Conservation (phyloP, 2,797 vertebrate species). For the Trichosurus vulpecula region DNA sequence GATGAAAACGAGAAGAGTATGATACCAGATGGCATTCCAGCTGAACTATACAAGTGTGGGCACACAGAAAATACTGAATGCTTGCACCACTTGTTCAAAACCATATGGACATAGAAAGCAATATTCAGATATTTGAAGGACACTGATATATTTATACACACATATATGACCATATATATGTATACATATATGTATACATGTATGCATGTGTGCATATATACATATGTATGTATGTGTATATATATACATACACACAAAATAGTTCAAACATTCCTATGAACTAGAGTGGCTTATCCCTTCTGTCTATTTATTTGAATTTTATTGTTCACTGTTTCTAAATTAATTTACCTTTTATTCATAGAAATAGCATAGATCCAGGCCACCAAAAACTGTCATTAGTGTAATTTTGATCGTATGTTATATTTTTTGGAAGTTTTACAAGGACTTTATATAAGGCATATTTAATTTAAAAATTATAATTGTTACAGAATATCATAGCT, state of each 20-base stretch:
- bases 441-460: neutral
- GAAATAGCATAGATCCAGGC: neutral
- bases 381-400: neutral
- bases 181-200: too few species aligned
- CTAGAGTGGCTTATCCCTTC: neutral
- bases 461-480: neutral
- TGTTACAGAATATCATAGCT: neutral
- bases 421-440: conserved; percentile 20
- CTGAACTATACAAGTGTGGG: conserved; percentile 68
- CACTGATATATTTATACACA: conserved; percentile 18
- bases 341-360: neutral
- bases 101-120: conserved; percentile 60
- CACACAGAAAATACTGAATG: conserved; percentile 67
- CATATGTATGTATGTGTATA: neutral
- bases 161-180: neutral
- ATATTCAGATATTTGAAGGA: conserved; percentile 51
- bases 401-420: conserved; percentile 11
- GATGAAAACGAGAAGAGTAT: conserved; percentile 58
- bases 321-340: conserved; percentile 12
- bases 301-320: neutral
- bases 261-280: neutral
- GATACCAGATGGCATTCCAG: conserved; percentile 70
- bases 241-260: too few species aligned
- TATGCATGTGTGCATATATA: too few species aligned
- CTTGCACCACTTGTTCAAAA: conserved; percentile 67